Base-by-base conservation (phyloP, 2,113 vertebrate genomes). In the Tachysurus vachellii region DNA sequence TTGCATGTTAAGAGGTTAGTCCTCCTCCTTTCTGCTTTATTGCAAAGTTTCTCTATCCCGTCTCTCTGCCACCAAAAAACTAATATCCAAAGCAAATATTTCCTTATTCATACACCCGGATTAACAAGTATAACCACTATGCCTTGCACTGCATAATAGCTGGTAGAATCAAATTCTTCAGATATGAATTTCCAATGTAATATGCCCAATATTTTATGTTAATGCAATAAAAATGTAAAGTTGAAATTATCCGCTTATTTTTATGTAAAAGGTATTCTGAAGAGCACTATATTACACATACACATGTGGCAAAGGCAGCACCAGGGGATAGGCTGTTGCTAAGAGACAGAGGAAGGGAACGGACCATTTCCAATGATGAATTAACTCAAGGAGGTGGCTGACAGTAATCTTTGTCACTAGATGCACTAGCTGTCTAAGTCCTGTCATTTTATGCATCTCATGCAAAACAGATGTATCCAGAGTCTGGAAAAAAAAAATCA, bases 371-470 rank as follows among this genome's bases (percentile, higher is more conserved):
- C 93, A 93, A 96, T 99, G 98, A 99, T 98, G 97, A 96, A 99
- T 99, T 98, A 98, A 95, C 94, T 94, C 92, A 95, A 93, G 91
- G 97, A 96, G 95, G 95, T 88, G 92, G 95, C 95, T 97, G 97
- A 97, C 94, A 94, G 96, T 97, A 93, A 97, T 96, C 96, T 97
- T 97, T 93, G 93, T 98, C 97, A 98, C 96, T 96, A 96, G 96
- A 96, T 96, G 97, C 96, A 96, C 96, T 96, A 95, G 96, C 97
- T 98, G 97, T 97, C 97, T 96, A 96, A 97, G 95, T 96, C 96
- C 96, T 97, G 97, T 97, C 97, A 97, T 97, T 97, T 96, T 97
- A 96, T 97, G 96, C 96, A 96, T 96, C 96, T 97, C 96, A 96
- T 96, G 96, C 96, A 97, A 97, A 97, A 97, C 96, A 98, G 97